These are phyloP conservation scores for Tipula vernalis DNA, from an alignment of 2,888 invertebrate species.

Conservation along the genomic window DNA sequence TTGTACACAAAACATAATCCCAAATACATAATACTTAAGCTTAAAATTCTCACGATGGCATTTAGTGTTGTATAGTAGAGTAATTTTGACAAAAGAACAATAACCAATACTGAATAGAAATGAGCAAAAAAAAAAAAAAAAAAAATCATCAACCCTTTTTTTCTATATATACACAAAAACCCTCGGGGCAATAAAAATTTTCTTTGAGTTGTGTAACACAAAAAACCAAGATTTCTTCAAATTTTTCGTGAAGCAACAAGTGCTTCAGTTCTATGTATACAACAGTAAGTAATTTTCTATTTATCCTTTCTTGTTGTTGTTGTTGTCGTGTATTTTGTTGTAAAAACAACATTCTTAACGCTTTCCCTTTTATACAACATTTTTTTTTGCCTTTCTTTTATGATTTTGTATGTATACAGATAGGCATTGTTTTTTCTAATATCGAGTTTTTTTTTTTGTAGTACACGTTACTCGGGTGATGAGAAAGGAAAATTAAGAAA, in stretches of 20 bases:
- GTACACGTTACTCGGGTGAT: not conserved
- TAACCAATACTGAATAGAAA: not conserved
- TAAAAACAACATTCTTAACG: not conserved
- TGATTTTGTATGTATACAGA: not conserved
- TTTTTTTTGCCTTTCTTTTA: not conserved
- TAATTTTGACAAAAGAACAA: not conserved
- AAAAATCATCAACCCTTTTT: not conserved
- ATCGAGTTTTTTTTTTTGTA: not conserved
- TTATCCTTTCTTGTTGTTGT: not conserved
- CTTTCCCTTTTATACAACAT: not conserved
- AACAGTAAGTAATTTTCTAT: not conserved
- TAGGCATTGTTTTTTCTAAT: not conserved
- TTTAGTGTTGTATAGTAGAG: not conserved
- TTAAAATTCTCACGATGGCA: not conserved
- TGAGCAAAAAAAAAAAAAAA: not conserved
- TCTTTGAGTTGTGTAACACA: not conserved
- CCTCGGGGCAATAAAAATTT: not conserved
- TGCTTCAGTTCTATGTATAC: not conserved
- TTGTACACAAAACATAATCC: not conserved
- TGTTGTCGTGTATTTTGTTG: not conserved
- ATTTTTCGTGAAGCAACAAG: not conserved
- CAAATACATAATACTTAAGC: not conserved
- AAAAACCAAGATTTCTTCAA: not conserved
- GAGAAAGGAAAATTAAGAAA: not conserved
- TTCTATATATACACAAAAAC: not conserved